phyloP scores from a whole-genome alignment of 2,888 invertebrate genomes.

The Pyrrhia umbra region DNA sequence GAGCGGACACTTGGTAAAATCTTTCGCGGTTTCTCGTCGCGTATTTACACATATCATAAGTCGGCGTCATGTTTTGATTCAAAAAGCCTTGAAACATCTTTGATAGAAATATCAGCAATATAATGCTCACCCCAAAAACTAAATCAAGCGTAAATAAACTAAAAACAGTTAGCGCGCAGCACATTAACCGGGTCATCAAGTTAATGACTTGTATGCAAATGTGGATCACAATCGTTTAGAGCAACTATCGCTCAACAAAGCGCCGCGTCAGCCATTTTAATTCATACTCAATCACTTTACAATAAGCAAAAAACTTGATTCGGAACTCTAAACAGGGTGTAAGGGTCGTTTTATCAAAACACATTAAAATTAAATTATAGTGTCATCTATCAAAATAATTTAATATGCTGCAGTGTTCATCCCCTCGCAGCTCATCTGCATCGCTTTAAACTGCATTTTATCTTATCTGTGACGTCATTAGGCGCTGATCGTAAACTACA shows the following conservation, averaged over 20 bases:
- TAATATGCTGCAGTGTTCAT: slow-evolving; percentile 77
- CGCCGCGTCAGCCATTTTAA: slow-evolving; percentile 48
- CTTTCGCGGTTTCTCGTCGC: too few relatives aligned
- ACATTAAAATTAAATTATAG: slow-evolving; percentile 88
- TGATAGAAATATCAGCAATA: not conserved
- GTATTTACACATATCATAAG: too few relatives aligned
- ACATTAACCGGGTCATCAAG: slow-evolving; percentile 52
- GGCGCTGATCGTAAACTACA: slow-evolving; percentile 61
- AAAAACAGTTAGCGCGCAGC: slow-evolving; percentile 10
- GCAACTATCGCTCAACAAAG: slow-evolving; percentile 64
- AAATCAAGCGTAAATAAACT: slow-evolving; percentile 41
- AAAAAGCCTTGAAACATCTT: not conserved
- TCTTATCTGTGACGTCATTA: slow-evolving; percentile 84
- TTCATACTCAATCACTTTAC: slow-evolving; percentile 67
- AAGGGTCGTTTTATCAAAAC: slow-evolving; percentile 84
- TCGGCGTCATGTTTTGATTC: too few relatives aligned
- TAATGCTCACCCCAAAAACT: not conserved
- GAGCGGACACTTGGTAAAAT: too few relatives aligned
- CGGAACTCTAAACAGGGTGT: slow-evolving; percentile 64
- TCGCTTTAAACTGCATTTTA: slow-evolving; percentile 81
- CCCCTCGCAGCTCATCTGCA: slow-evolving; percentile 73
- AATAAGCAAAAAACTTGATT: slow-evolving; percentile 69
- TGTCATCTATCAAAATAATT: slow-evolving; percentile 87
- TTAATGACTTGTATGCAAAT: slow-evolving; percentile 64
- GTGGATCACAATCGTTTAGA: slow-evolving; percentile 53